Percentiles rank a stretch among this genome's conserved stretches.
Conservation (phyloP, 2,797 vertebrate species). For the Neomorphus geoffroyi region DNA sequence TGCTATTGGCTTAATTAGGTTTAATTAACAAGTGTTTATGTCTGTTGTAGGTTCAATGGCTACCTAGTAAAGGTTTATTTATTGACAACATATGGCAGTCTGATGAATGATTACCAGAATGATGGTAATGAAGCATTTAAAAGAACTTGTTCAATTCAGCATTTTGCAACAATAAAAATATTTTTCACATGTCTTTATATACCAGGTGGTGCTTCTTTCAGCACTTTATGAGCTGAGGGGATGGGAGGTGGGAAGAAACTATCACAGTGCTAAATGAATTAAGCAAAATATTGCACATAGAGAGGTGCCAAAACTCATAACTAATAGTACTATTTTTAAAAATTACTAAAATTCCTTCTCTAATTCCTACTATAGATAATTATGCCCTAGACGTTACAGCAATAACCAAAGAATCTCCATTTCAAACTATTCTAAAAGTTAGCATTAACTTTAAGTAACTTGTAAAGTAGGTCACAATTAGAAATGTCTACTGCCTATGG, state of each 20-base stretch:
- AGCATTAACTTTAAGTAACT: neutral
- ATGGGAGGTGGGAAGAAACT: neutral
- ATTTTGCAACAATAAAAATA: neutral
- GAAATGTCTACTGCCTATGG: neutral
- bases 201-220: neutral
- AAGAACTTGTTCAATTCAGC: neutral
- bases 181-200: neutral
- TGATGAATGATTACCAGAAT: slow-evolving; percentile 1
- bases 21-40: slow-evolving; percentile 31
- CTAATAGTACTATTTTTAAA: neutral
- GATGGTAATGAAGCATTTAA: neutral
- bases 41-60: neutral
- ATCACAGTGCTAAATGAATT: neutral
- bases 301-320: neutral
- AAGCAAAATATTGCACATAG: neutral
- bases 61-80: slow-evolving; percentile 20
- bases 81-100: neutral
- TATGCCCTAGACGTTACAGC: neutral
- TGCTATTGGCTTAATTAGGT: slow-evolving; percentile 20
- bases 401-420: neutral
- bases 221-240: neutral
- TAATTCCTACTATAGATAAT: neutral
- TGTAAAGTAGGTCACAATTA: neutral
- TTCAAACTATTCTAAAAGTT: neutral
- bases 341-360: neutral